These are phyloP conservation scores for Pseudomyrmex sp. DNA, from an alignment of 1,140 invertebrate species.

Conservation along the genomic window DNA sequence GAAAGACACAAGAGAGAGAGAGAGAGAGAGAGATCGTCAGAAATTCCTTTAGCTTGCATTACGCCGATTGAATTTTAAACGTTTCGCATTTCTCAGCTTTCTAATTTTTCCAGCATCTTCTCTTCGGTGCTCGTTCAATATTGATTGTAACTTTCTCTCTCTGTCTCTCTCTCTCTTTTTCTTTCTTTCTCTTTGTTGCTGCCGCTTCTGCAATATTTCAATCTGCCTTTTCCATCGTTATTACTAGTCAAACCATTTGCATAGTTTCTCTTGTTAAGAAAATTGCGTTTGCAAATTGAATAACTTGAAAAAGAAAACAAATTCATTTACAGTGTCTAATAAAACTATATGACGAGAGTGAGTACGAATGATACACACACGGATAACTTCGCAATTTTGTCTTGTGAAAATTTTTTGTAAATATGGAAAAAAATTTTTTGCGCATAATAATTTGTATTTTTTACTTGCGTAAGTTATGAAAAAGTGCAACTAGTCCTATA, in stretches of 20 bases:
- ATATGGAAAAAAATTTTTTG: background rate
- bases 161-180: background rate
- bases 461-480: background rate
- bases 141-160: background rate
- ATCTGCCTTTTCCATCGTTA: conserved; percentile 1
- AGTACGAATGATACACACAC: background rate
- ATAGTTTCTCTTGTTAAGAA: background rate
- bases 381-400: conserved; percentile 12
- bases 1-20: too few relatives aligned
- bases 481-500: background rate
- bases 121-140: background rate
- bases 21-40: background rate
- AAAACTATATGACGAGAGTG: background rate
- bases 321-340: background rate
- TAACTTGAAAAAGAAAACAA: background rate
- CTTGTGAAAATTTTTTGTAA: background rate
- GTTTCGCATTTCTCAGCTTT: conserved; percentile 30
- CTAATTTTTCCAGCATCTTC: conserved; percentile 27
- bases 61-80: conserved; percentile 48
- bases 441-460: background rate
- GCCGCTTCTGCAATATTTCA: background rate
- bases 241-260: conserved; percentile 7
- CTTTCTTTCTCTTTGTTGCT: too few relatives aligned
- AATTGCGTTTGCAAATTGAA: conserved; percentile 20
- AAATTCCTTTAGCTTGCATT: conserved; percentile 33